phyloP scores from a whole-genome alignment of 2,888 invertebrate genomes.

The Tubulanus polymorphus region DNA sequence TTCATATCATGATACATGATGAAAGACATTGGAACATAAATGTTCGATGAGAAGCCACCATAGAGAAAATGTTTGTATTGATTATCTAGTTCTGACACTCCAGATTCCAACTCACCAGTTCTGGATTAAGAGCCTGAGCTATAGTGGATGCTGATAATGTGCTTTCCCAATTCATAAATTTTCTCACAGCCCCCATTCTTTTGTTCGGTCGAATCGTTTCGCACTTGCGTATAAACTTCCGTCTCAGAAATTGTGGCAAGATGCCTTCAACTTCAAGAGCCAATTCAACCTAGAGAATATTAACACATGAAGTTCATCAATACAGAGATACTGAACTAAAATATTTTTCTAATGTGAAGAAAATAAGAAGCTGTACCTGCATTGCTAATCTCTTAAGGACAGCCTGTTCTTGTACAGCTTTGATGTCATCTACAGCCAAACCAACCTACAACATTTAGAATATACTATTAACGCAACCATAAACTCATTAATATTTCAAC shows the following conservation, averaged over 20 bases:
- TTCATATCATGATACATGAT: too few relatives aligned
- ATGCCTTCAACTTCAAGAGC: conserved; percentile 54
- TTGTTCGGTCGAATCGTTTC: conserved; percentile 47
- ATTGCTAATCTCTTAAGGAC: conserved; percentile 52
- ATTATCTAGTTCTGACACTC: background rate
- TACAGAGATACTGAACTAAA: too few relatives aligned
- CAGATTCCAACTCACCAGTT: conserved; percentile 32
- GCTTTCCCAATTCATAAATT: conserved; percentile 22
- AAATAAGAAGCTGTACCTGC: conserved; percentile 33
- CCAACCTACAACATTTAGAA: conserved; percentile 54
- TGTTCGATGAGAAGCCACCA: background rate
- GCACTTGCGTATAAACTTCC: conserved; percentile 39
- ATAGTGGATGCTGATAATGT: conserved; percentile 33
- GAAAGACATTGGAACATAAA: background rate
- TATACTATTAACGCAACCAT: too few relatives aligned
- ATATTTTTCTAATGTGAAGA: background rate
- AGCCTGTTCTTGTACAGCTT: conserved; percentile 57
- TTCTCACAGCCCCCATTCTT: conserved; percentile 22
- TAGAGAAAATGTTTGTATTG: background rate
- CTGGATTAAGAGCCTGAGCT: conserved; percentile 42
- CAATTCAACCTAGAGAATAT: conserved; percentile 49
- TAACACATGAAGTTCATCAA: background rate
- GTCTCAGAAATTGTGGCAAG: conserved; percentile 49
- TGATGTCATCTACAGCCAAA: conserved; percentile 59
- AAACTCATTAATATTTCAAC: too few relatives aligned